Conservation (phyloP, 2,888 invertebrate genomes). For the Lepidochrysops patricia region DNA sequence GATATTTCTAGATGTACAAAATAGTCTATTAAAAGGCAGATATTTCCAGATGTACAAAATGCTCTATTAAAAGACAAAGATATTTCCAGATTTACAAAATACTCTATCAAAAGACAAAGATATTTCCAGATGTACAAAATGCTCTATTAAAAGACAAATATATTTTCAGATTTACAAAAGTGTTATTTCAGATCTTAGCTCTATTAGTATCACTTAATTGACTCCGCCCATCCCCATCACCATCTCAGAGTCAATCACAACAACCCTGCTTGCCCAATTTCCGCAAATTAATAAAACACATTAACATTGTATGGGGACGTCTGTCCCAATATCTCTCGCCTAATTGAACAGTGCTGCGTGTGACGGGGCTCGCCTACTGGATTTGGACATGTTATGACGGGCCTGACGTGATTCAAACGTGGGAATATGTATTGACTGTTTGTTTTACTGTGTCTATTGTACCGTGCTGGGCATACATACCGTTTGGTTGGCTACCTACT, state of each 20-base stretch:
- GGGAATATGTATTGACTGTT: slow-evolving; percentile 32
- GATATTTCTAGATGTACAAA: no score
- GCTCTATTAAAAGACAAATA: no score
- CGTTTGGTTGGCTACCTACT: no score
- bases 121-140: no score
- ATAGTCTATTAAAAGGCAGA: no score
- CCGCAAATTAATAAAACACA: slow-evolving; percentile 6
- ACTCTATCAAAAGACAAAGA: no score
- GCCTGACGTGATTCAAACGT: slow-evolving; percentile 38
- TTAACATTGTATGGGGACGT: slow-evolving; percentile 27
- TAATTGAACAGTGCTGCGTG: slow-evolving; percentile 47
- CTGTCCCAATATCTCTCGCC: slow-evolving; percentile 41
- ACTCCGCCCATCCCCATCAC: not conserved
- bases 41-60: no score
- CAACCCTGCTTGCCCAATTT: not conserved
- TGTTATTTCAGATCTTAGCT: no score
- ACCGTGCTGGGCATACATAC: not conserved
- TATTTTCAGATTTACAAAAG: no score
- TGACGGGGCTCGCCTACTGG: slow-evolving; percentile 38
- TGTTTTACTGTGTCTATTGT: not conserved
- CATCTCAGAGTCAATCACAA: not conserved
- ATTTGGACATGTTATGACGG: slow-evolving; percentile 54
- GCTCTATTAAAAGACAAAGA: no score
- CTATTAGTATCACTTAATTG: no score
- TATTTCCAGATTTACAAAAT: no score